These are phyloP conservation scores for Dysmachus trigonus DNA, from an alignment of 2,888 invertebrate species.

Conservation along the genomic window DNA sequence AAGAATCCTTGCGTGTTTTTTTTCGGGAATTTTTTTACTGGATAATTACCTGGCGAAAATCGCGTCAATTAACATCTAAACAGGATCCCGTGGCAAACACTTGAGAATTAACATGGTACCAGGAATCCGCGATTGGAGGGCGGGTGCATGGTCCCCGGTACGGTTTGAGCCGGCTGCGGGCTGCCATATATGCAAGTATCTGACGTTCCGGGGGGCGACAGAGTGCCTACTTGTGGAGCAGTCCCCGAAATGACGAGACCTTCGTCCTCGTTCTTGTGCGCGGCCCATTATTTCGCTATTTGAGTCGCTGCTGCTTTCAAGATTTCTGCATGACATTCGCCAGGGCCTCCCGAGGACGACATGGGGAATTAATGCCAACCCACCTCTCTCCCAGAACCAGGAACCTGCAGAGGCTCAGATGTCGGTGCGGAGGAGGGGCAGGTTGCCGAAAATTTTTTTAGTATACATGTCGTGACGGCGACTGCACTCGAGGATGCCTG, in stretches of 20 bases:
- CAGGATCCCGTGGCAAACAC: slow-evolving; percentile 18
- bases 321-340: slow-evolving; percentile 15
- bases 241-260: neutral
- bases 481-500: slow-evolving; percentile 35
- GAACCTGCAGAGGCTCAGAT: neutral
- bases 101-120: slow-evolving; percentile 20
- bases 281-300: slow-evolving; percentile 35
- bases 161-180: neutral
- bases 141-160: neutral
- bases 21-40: neutral
- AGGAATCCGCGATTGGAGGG: neutral
- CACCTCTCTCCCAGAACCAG: neutral
- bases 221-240: slow-evolving; percentile 5
- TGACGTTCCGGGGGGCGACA: neutral
- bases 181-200: neutral
- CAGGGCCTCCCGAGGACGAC: neutral
- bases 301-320: slow-evolving; percentile 4
- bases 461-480: neutral
- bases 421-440: neutral
- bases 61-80: slow-evolving; percentile 41
- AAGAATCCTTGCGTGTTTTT: neutral
- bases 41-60: slow-evolving; percentile 37
- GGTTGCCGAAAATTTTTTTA: neutral
- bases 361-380: slow-evolving; percentile 13
- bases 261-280: neutral